Evolutionary conservation across 2,797 vertebrate species (phyloP), one percentile per base, ranked within the genome.

Genomic region (Dipus sagitta): DNA sequence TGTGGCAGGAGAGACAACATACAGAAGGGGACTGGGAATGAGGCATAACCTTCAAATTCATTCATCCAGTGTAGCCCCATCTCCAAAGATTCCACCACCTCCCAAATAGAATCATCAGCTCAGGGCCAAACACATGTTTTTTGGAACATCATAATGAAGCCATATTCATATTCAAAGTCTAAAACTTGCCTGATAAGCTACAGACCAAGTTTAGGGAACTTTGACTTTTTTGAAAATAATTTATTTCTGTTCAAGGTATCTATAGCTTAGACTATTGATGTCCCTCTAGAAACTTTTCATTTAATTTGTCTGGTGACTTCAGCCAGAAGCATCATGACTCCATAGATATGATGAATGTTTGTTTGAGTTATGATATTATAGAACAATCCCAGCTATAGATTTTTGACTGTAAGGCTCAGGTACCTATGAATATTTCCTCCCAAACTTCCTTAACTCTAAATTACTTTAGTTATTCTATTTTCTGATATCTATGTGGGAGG

Each of bases 221-320:
- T 32, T 71, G 34, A 14, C 24, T 54, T 32, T 60, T 58, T 70
- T 65, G 34, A 72, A 80, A 95, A 79, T 86, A 71, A 88, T 47
- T 70, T 52, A 38, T n/a, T 17, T 75, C 84, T 93, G 65, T 72
- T 65, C 90, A 17, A 95, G 91, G 38, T 52, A 15, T 86, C n/a
- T 72, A 47, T 77, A 68, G 83, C 11, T 74, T 82, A 52, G 2
- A 38, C 38, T 38, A 30, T 38, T 58, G 58, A 18, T 82, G 34
- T 75, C 38, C 81, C 42, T 68, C 32, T 68, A 78, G 68, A 18
- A 67, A n/a, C 28, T 67, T 91, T 30, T 32, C 24, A 62, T 70
- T 70, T 23, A 26, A n/a, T 38, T 58, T 28, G 82, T 26, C 65
- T 78, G 52, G 20, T 72, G 65, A 93, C 64, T 38, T 92, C 18